Conservation (phyloP, 2,113 vertebrate species). For the Fregetta grallaria region DNA sequence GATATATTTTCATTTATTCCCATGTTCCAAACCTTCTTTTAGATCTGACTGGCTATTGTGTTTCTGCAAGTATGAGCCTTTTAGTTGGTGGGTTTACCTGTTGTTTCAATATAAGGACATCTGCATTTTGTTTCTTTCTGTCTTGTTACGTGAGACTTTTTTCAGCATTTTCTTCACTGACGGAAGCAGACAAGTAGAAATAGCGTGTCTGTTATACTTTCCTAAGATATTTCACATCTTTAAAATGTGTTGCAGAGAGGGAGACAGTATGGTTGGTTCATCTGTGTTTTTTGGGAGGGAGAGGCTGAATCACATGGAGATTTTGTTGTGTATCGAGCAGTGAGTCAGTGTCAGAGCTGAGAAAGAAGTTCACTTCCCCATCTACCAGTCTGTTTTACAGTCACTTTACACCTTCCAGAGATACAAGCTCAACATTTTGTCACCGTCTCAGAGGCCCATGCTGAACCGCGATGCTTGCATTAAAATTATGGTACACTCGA, state of each 20-base stretch:
- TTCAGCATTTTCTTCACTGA: neutral
- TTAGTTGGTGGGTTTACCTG: neutral
- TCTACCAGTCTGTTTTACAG: neutral
- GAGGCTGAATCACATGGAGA: neutral
- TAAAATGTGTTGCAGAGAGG: neutral
- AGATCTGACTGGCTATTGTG: neutral
- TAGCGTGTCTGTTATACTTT: neutral
- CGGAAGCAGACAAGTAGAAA: neutral
- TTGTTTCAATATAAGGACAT: neutral
- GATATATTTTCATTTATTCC: neutral
- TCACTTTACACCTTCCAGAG: neutral
- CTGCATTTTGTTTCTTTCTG: neutral
- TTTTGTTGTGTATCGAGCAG: neutral
- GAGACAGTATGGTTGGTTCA: neutral
- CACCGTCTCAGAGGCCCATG: neutral
- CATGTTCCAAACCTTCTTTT: neutral
- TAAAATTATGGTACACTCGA: accelerated
- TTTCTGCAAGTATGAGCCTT: neutral
- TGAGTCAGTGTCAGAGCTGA: neutral
- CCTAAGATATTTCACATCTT: neutral
- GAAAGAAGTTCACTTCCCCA: neutral
- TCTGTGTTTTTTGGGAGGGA: accelerated
- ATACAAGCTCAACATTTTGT: neutral
- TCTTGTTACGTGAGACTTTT: neutral
- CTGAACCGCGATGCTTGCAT: neutral